Evolutionary conservation across 2,888 invertebrate genomes (phyloP), one percentile per base, ranked within the genome.

Genomic region (Cosmorhoe ocellata): DNA sequence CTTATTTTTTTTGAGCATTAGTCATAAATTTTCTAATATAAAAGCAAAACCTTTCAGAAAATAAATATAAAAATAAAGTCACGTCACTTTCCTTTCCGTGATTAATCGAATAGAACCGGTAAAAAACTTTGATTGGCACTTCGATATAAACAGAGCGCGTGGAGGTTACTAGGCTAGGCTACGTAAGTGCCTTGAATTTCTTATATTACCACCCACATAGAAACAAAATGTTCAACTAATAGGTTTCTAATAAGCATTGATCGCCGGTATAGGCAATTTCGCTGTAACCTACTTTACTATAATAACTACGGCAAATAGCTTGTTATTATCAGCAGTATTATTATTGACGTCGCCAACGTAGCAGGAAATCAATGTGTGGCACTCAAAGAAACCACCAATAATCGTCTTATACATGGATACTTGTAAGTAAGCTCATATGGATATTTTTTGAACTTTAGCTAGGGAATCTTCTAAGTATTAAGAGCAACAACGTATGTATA

Each of bases 291-390:
- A 67, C 65, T 67, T 64, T 69, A 72, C 63, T 58, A 54, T 70
- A 72, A 78, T 77, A 81, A 73, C 74, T 71, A 73, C 74, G 66
- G 69, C 71, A 66, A 81, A 80, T 77, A 79, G 73, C 71, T 78
- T 75, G 74, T 76, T 82, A 81, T 79, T 74, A 78, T 4, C 18
- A 77, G 71, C 74, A 63, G 70, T 69, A 69, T 71, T 70, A 81
- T 80, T 83, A 82, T 80, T 80, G 81, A 79, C 71, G 27, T 30
- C 66, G 55, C 74, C 77, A 3, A 34, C 14, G 24, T 24, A 24
- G 24, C 24, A 7, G 6, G 7, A 24, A 24, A 24, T 24, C 24
- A 24, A 24, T 24, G 7, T 24, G 7, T 24, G 7, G 6, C 24
- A 24, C 7, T 24, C 5, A 24, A 1, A 5, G 5, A 7, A 24